phyloP scores from a whole-genome alignment of 2,113 vertebrate genomes.

The Colius striatus region DNA sequence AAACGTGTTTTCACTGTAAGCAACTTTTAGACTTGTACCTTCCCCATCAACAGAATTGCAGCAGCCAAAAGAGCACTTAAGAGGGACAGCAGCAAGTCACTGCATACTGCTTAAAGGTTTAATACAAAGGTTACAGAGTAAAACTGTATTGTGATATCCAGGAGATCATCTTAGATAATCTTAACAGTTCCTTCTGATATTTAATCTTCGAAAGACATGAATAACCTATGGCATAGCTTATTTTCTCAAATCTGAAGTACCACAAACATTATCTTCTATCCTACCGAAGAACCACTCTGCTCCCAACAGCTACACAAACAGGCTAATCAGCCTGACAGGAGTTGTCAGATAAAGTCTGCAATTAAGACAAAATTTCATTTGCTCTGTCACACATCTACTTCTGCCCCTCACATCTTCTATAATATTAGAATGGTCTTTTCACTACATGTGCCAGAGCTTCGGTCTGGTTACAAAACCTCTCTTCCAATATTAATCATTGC shows the following conservation, averaged over 20 bases:
- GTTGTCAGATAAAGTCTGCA: not conserved
- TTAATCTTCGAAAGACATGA: accelerated
- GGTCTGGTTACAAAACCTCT: not conserved
- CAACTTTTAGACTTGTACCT: not conserved
- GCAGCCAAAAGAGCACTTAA: not conserved
- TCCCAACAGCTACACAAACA: not conserved
- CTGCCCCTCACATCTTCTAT: not conserved
- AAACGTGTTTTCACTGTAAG: not conserved
- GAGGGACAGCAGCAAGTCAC: accelerated
- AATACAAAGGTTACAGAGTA: not conserved
- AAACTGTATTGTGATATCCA: accelerated
- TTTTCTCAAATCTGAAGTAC: not conserved
- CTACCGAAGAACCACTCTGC: not conserved
- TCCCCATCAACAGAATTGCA: not conserved
- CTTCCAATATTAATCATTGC: not conserved
- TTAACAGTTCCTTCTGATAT: not conserved
- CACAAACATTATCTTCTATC: not conserved
- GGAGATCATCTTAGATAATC: not conserved
- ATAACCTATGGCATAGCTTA: not conserved
- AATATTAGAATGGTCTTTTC: not conserved
- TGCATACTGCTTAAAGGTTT: not conserved
- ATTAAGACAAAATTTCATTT: not conserved
- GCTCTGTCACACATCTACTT: not conserved
- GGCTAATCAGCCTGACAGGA: accelerated
- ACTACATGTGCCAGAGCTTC: not conserved